phyloP scores from a whole-genome alignment of 92 coral and sea anemone species.

The Pocillopora meandrina region DNA sequence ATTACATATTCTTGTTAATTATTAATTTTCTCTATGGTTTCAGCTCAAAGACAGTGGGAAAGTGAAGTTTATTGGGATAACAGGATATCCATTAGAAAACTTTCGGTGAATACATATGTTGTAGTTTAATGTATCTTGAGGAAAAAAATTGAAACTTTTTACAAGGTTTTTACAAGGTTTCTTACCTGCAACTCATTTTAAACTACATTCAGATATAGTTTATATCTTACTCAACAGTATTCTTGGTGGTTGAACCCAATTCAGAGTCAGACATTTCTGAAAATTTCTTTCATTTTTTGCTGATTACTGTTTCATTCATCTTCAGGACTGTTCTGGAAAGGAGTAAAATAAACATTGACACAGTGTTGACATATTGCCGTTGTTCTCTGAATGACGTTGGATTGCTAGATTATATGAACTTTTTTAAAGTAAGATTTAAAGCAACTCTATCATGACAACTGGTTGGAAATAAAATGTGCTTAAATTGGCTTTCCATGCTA shows the following conservation, averaged over 20 bases:
- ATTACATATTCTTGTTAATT: not conserved
- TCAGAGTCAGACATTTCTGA: not conserved
- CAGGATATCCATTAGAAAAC: conserved; percentile 93
- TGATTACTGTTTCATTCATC: not conserved
- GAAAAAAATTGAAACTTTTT: not conserved
- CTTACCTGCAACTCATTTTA: not conserved
- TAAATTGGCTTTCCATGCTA: too few species aligned
- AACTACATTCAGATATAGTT: not conserved
- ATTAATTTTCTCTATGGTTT: not conserved
- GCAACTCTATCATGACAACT: not conserved
- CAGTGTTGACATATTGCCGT: conserved; percentile 89
- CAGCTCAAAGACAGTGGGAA: conserved; percentile 91
- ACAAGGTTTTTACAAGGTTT: not conserved
- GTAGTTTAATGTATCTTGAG: not conserved
- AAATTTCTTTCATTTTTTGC: not conserved
- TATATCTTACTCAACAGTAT: too few species aligned
- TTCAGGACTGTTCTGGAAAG: conserved; percentile 79
- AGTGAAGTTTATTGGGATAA: conserved; percentile 93
- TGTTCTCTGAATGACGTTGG: conserved; percentile 85
- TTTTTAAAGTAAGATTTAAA: conserved; percentile 67
- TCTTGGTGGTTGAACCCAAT: too few species aligned
- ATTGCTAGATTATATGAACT: conserved; percentile 75
- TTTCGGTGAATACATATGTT: conserved; percentile 59
- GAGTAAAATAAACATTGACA: conserved; percentile 73
- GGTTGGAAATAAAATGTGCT: not conserved